phyloP scores from a whole-genome alignment of 2,888 invertebrate species.

The Diloba caeruleocephala region DNA sequence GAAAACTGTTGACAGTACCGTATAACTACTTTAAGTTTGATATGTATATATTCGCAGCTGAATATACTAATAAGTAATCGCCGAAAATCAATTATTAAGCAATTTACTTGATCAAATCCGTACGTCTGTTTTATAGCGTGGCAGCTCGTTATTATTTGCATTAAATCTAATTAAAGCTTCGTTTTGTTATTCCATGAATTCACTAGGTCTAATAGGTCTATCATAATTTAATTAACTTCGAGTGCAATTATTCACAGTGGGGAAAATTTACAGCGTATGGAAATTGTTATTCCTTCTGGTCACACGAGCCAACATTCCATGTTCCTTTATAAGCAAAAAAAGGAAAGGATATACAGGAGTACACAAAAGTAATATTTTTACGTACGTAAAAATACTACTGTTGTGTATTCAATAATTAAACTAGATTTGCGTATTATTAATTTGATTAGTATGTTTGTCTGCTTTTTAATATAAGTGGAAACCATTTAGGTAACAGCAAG shows the following conservation, averaged over 20 bases:
- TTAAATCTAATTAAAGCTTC: slow-evolving; percentile 34
- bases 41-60: too few relatives aligned
- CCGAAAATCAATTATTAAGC: too few relatives aligned
- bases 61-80: neutral
- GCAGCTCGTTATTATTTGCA: neutral
- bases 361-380: too few relatives aligned
- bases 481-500: too few relatives aligned
- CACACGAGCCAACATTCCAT: slow-evolving; percentile 7
- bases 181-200: slow-evolving; percentile 15
- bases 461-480: too few relatives aligned
- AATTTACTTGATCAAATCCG: slow-evolving; percentile 2
- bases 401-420: too few relatives aligned
- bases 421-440: too few relatives aligned
- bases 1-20: neutral
- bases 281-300: slow-evolving; percentile 31
- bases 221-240: slow-evolving; percentile 33
- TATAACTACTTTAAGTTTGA: too few relatives aligned
- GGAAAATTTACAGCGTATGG: slow-evolving; percentile 21
- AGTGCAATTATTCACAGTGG: slow-evolving; percentile 22
- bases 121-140: neutral
- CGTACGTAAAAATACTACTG: too few relatives aligned
- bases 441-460: too few relatives aligned
- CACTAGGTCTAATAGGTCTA: slow-evolving; percentile 1
- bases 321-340: slow-evolving; percentile 29
- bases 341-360: too few relatives aligned